These are phyloP conservation scores for Sigmodon hispidus DNA, from an alignment of 2,113 vertebrate species.

Conservation along the genomic window DNA sequence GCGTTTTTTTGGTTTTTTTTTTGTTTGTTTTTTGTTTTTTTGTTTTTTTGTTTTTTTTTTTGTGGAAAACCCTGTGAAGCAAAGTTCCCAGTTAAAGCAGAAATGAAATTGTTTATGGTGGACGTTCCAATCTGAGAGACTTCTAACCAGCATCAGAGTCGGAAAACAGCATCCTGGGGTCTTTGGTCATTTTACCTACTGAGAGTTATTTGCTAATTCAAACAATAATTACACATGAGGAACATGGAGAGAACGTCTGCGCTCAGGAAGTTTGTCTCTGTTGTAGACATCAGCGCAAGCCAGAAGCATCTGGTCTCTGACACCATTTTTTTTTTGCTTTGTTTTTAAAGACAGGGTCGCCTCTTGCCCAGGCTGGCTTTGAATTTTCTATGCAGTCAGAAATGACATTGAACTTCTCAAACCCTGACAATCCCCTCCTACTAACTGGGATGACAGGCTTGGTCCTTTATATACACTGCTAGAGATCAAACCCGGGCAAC, in stretches of 20 bases:
- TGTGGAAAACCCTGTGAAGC: background rate
- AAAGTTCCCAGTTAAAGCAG: background rate
- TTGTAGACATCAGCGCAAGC: background rate
- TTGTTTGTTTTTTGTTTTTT: too few relatives aligned
- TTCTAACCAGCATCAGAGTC: background rate
- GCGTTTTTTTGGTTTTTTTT: background rate
- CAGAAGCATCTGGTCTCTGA: background rate
- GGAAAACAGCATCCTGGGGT: background rate
- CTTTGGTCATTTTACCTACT: background rate
- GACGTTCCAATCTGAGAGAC: background rate
- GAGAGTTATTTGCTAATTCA: background rate
- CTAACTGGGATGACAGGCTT: background rate
- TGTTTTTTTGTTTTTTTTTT: background rate
- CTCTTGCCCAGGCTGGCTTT: background rate
- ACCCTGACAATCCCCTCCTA: too few relatives aligned
- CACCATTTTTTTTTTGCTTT: background rate
- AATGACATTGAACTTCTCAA: background rate
- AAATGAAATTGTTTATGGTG: background rate
- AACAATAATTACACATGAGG: fast-evolving
- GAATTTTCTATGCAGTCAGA: background rate
- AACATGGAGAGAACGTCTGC: background rate
- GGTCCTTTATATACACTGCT: too few relatives aligned
- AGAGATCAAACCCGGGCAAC: background rate
- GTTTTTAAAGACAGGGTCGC: background rate
- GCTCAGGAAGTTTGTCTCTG: background rate